These are phyloP conservation scores for Acrocephalus kingi DNA, from an alignment of 2,113 vertebrate species.

Conservation along the genomic window DNA sequence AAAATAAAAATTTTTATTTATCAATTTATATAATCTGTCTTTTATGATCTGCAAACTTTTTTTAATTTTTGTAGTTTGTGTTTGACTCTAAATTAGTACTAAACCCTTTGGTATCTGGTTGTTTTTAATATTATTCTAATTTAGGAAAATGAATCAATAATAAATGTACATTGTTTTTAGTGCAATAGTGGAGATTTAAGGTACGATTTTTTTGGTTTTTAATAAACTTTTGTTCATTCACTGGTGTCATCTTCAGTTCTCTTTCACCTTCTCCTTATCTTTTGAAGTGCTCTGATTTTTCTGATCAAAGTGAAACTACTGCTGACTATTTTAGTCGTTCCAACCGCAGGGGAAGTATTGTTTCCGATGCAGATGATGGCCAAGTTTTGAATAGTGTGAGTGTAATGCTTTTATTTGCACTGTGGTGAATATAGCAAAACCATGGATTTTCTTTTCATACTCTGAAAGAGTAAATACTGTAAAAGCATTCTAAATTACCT, in stretches of 20 bases:
- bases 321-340: slow-evolving; percentile 96
- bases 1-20: neutral
- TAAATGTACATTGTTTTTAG: neutral
- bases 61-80: neutral
- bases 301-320: slow-evolving; percentile 86
- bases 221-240: neutral
- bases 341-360: slow-evolving; percentile 88
- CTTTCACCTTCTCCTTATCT: slow-evolving; percentile 33
- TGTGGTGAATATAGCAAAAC: neutral
- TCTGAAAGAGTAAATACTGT: neutral
- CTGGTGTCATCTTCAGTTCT: slow-evolving; percentile 10
- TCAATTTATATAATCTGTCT: neutral
- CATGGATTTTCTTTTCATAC: neutral
- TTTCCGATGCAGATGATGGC: slow-evolving; percentile 89
- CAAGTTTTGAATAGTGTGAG: slow-evolving; percentile 88
- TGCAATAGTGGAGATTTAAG: neutral
- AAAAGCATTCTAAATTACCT: neutral
- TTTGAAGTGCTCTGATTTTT: slow-evolving; percentile 85
- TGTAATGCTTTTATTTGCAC: slow-evolving; percentile 60
- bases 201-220: neutral
- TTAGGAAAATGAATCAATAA: neutral
- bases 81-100: neutral
- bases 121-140: neutral
- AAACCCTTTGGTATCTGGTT: neutral
- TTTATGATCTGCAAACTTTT: neutral